Base-by-base conservation (phyloP, 2,113 vertebrate species). In the Oncorhynchus mykiss region DNA sequence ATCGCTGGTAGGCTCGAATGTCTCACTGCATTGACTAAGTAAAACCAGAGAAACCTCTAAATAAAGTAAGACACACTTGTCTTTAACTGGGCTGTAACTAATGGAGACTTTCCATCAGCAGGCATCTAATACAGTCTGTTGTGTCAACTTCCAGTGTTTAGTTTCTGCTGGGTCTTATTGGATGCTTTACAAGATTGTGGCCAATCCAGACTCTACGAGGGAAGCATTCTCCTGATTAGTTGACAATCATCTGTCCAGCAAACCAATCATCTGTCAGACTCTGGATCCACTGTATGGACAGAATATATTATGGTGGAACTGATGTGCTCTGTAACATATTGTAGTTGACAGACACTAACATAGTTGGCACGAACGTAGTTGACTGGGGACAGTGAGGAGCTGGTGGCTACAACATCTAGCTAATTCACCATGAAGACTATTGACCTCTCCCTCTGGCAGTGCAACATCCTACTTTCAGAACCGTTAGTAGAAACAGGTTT, bases 381-480 rank as follows among this genome's bases (percentile, higher is more conserved):
- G 51, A 14, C 51, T 4, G 4, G 16, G 49, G 16, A 54, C 16
- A 54, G 51, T 18, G 39, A 45, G 51, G 51, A 1, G 0, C 51
- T 54, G 51, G 51, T 11, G 39, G 39, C 9, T 29, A 48, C 73
- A 74, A 64, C 34, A 71, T 74, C 71, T 59, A 0, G 66, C 57
- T 25, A 54, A 54, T 54, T 54, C 18, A 20, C 4, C 20, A 60
- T 7, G 14, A 22, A 60, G 18, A 22, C n/a, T 22, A 22, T 2
- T 62, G n/a, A 62, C 2, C n/a, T 62, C 59, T 62, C 59, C n/a
- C 7, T 62, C n/a, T n/a, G 18, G 18, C 18, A 62, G 59, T 24
- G 9, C 73, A 34, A 67, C 66, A 85, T 88, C 71, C 73, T 78
- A 79, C 11, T 8, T 45, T 45, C 39, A 45, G 39, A 9, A 39